Evolutionary conservation across 2,797 vertebrate species (phyloP), one percentile per base, ranked within the genome.

Genomic region (Gymnothorax javanicus): DNA sequence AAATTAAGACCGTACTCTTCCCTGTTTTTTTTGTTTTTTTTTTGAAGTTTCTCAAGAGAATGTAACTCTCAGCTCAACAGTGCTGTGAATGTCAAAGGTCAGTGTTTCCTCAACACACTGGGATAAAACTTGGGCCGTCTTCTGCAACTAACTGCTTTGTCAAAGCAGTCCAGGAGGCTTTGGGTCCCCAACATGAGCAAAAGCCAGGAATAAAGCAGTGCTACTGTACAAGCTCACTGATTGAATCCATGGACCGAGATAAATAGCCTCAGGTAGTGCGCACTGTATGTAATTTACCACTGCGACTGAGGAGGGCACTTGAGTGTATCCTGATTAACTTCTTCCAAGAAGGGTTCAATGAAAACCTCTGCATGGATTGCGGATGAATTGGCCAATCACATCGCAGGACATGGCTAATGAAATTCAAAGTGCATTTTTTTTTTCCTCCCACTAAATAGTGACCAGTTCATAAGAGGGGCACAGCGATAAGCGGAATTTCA

Each of bases 221-320:
- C 82, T 62, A 87, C 85, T n/a, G 73, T 79, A 89, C 90, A 91
- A 88, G 90, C 85, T 89, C 69, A 79, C 91, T 89, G 90, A 93
- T 91, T 91, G 86, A 90, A 91, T 91, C 84, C 86, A 83, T 87
- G 87, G 89, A 89, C 89, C 86, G 90, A 91, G 91, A 92, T 90
- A 87, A 89, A 94, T 92, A 91, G 87, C 88, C 85, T 58, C 12
- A 56, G 54, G 90, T 92, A 81, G 89, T 89, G 86, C 88, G 90
- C 90, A 89, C 89, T 91, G 89, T 89, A 89, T 87, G 91, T 93
- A 91, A 92, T 94, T 91, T 87, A 92, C 88, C 82, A 58, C 85
- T 52, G 79, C 85, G 92, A 91, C 88, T 83, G 89, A 90, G 85
- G 17, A 88, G 88, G 86, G 81, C 85, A 73, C 60, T 92, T 91